These are phyloP conservation scores for Syncerus caffer DNA, from an alignment of 2,797 vertebrate genomes.

Conservation along the genomic window DNA sequence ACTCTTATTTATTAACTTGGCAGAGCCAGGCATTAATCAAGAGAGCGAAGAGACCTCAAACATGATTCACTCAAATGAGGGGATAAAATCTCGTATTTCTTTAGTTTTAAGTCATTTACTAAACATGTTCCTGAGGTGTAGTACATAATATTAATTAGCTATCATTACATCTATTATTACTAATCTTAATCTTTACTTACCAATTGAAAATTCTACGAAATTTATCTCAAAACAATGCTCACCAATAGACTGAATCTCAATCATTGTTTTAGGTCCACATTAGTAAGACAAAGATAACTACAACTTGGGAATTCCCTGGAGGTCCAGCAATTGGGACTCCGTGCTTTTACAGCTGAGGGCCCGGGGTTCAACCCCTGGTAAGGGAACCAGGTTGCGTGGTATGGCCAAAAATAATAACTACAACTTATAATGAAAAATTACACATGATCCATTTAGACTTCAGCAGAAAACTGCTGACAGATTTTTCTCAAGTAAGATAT, in stretches of 20 bases:
- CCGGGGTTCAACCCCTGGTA: background rate
- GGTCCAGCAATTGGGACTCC: background rate
- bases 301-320: background rate
- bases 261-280: background rate
- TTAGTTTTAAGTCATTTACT: background rate
- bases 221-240: slow-evolving; percentile 13
- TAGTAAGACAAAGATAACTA: background rate
- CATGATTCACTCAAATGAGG: background rate
- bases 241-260: background rate
- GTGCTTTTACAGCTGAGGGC: background rate
- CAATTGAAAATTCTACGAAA: background rate
- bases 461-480: background rate
- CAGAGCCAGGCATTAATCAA: background rate
- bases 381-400: background rate
- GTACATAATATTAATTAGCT: background rate
- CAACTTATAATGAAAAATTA: background rate
- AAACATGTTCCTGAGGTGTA: background rate
- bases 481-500: background rate
- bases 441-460: background rate
- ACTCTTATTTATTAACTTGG: background rate
- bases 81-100: background rate
- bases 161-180: background rate
- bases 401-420: background rate
- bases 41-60: background rate
- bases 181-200: background rate